A percentile compares a stretch with the other conserved stretches of the same genome.
phyloP scores from a whole-genome alignment of 2,888 invertebrate genomes.

The Melanophora roralis region DNA sequence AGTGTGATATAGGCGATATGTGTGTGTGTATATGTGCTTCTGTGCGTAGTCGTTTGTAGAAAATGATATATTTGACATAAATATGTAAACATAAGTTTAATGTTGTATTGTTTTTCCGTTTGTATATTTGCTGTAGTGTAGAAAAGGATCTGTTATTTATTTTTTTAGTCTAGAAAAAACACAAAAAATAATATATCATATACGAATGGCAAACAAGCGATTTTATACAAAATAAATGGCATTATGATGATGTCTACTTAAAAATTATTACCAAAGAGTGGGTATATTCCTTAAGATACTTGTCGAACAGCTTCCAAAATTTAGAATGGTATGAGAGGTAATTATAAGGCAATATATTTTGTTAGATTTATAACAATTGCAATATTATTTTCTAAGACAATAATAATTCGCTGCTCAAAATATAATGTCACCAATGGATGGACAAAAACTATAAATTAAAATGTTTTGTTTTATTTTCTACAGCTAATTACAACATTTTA shows the following conservation, averaged over 20 bases:
- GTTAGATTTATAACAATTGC: constrained; percentile 54
- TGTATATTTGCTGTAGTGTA: constrained; percentile 8
- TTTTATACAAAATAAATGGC: constrained; percentile 55
- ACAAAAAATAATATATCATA: background rate
- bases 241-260: constrained; percentile 62
- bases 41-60: constrained; percentile 15
- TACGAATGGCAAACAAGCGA: background rate
- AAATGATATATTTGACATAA: constrained; percentile 66
- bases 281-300: constrained; percentile 18
- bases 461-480: constrained; percentile 26
- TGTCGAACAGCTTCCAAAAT: constrained; percentile 3
- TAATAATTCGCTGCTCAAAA: constrained; percentile 39
- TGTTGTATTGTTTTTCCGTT: constrained; percentile 49
- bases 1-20: too few species aligned
- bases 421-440: constrained; percentile 42
- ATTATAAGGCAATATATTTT: constrained; percentile 54
- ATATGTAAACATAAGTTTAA: constrained; percentile 66
- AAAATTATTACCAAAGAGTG: constrained; percentile 44
- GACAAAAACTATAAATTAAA: background rate
- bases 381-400: constrained; percentile 8
- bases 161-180: constrained; percentile 13
- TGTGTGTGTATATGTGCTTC: too few species aligned
- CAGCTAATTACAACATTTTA: constrained; percentile 7
- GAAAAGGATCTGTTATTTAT: constrained; percentile 46
- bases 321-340: constrained; percentile 38